Base-by-base conservation (phyloP, 1,140 invertebrate genomes). In the Sinonovacula constricta region DNA sequence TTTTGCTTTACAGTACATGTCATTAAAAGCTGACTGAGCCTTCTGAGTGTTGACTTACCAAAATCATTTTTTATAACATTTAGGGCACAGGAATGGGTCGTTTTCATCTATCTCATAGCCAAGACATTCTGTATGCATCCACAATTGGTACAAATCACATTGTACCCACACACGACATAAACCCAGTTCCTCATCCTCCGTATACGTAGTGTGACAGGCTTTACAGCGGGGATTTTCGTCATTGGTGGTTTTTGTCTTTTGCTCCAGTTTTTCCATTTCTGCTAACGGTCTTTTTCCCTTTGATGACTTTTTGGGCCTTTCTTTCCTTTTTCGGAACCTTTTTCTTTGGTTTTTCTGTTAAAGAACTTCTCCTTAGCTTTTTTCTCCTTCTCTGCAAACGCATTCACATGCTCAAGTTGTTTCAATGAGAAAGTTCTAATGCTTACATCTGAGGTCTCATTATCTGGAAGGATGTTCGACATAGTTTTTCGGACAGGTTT, bases 311-410 rank as follows among this genome's bases (percentile, higher is more conserved):
- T 62, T 15, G 12, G n/a, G 18, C 22, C 22, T 57, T 57, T 57
- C 54, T 57, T 15, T 12, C 12, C 12, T 57, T 57, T 57, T 57
- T 57, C 54, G 24, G n/a, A n/a, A n/a, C n/a, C n/a, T n/a, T n/a
- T n/a, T n/a, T 26, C 63, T 49, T 66, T 49, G 12, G 14, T 66
- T 5, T 45, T 66, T 2, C 3, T 26, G 5, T 2, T 10, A 33
- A 4, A 2, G 15, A 15, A 2, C 34, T 31, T 3, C 33, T 68
- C 1, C n/a, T n/a, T n/a, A n/a, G n/a, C n/a, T n/a, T n/a, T 31
- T 53, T 53, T 53, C 30, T 53, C 56, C 28, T 53, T 51, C 30
- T 54, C 57, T 15, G 36, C 75, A 78, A 69, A 78, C 10, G 5
- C 5, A 30, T 57, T 66, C 3, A 60, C 56, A n/a, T n/a, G n/a